Percentiles rank a stretch among this genome's conserved stretches.
phyloP scores from a whole-genome alignment of 1,140 invertebrate species.

The Samia ricini region DNA sequence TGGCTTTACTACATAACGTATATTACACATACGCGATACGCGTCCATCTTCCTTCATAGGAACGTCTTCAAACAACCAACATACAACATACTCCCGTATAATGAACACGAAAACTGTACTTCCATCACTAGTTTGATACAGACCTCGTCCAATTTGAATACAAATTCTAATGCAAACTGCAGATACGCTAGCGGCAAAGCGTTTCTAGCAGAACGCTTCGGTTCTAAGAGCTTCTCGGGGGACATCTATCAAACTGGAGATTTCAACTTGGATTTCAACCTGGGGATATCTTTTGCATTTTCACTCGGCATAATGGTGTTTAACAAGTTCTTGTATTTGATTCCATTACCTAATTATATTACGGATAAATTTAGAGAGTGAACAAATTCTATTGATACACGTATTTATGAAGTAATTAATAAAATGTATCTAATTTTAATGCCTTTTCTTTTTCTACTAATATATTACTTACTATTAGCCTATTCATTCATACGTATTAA shows the following conservation, averaged over 20 bases:
- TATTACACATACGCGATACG: conserved; percentile 86
- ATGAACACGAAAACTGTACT: conserved; percentile 75
- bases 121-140: conserved; percentile 74
- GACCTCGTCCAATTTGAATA: conserved; percentile 63
- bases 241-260: conserved; percentile 81
- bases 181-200: conserved; percentile 85
- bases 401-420: not conserved
- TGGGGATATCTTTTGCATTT: conserved; percentile 91
- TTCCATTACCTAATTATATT: conserved; percentile 91
- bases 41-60: conserved; percentile 84
- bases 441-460: not conserved
- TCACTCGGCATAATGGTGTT: conserved; percentile 87
- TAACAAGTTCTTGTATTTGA: conserved; percentile 90
- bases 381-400: not conserved
- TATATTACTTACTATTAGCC: too few species aligned
- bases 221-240: conserved; percentile 75
- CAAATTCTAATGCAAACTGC: conserved; percentile 80
- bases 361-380: conserved; percentile 91
- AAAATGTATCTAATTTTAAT: not conserved
- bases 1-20: conserved; percentile 90
- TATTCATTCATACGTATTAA: too few species aligned
- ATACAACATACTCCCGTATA: conserved; percentile 75
- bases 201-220: conserved; percentile 86
- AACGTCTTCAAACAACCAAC: conserved; percentile 80
- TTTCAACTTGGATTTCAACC: conserved; percentile 85